A percentile compares a stretch with the other conserved stretches of the same genome.
Evolutionary conservation across 2,888 invertebrate species (phyloP).

Genomic region (Cybosia mesomella): DNA sequence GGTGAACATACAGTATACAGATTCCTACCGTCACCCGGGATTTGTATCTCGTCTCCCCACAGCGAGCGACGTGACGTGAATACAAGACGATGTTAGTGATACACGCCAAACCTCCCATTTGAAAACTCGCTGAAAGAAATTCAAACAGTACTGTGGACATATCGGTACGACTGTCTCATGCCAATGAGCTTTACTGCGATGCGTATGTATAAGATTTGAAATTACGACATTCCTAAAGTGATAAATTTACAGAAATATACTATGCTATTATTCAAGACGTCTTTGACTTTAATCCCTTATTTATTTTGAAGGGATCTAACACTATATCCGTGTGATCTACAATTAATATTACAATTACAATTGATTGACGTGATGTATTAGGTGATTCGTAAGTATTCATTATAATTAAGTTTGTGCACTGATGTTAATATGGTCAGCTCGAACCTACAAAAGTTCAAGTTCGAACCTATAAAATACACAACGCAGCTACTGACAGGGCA

Average conservation of each 20-base stretch:
- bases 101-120: slow-evolving; percentile 50
- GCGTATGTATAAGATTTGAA: slow-evolving; percentile 10
- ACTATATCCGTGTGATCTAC: neutral
- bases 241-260: neutral
- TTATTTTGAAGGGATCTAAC: neutral
- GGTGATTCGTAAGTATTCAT: neutral
- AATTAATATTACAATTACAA: too few species aligned
- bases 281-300: neutral
- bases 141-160: slow-evolving; percentile 38
- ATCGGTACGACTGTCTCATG: slow-evolving; percentile 30
- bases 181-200: slow-evolving; percentile 18
- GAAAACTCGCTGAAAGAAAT: slow-evolving; percentile 51
- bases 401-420: neutral
- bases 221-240: slow-evolving; percentile 12
- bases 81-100: slow-evolving; percentile 61
- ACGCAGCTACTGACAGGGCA: too few species aligned
- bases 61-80: slow-evolving; percentile 77
- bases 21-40: slow-evolving; percentile 76
- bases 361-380: neutral
- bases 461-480: too few species aligned
- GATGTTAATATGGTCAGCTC: too few species aligned
- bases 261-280: neutral
- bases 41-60: slow-evolving; percentile 82
- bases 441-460: too few species aligned
- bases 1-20: slow-evolving; percentile 76